Percentiles rank a stretch among this genome's conserved stretches.
Conservation (phyloP, 2,888 invertebrate genomes). For the Acholoe squamosa region DNA sequence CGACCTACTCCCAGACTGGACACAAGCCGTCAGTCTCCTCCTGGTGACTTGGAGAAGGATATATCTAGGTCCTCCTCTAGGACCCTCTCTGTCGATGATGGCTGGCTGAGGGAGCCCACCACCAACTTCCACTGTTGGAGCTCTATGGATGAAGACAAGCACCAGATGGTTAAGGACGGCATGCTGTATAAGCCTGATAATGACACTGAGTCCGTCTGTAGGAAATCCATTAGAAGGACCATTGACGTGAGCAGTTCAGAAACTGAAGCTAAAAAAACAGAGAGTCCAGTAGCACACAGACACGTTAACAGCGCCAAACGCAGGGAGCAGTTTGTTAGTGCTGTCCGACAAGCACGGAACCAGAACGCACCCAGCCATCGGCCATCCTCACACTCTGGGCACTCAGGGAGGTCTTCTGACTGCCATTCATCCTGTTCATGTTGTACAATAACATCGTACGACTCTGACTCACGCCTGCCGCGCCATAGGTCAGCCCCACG, state of each 20-base stretch:
- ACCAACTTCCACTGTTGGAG: constrained; percentile 9
- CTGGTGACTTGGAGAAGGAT: too few species aligned
- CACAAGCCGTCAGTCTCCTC: neutral
- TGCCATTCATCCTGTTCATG: neutral
- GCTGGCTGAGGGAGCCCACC: neutral
- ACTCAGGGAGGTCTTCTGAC: neutral
- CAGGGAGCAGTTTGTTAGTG: constrained; percentile 61
- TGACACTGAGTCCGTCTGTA: neutral
- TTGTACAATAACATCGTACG: neutral
- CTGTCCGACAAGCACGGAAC: constrained; percentile 60
- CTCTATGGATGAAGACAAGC: neutral
- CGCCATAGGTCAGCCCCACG: too few species aligned
- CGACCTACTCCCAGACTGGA: neutral
- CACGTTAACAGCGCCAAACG: constrained; percentile 64
- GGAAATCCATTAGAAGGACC: neutral
- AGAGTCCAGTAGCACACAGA: neutral
- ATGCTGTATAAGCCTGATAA: neutral
- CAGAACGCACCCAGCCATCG: neutral
- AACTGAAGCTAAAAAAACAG: neutral
- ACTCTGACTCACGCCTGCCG: neutral
- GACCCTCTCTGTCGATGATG: neutral
- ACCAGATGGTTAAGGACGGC: neutral
- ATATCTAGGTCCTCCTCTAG: neutral
- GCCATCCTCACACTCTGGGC: neutral
- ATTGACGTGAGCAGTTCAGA: too few species aligned